A percentile compares a stretch with the other conserved stretches of the same genome.
Conservation (phyloP, 2,797 vertebrate species). For the Mastacembelus armatus region DNA sequence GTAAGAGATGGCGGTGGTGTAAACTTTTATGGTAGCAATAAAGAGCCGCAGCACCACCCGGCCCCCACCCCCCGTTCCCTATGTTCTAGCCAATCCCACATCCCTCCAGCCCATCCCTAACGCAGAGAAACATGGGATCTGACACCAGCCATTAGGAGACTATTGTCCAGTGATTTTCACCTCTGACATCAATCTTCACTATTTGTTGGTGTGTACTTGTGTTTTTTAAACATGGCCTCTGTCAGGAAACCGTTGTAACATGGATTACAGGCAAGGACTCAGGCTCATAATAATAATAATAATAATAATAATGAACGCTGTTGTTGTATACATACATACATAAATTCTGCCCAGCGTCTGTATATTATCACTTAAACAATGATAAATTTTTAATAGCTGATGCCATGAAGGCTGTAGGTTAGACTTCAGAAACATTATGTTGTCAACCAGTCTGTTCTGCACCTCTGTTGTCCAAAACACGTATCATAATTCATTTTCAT, state of each 20-base stretch:
- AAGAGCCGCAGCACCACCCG: slow-evolving; percentile 46
- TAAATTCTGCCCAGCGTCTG: too few relatives aligned
- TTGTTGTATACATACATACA: too few relatives aligned
- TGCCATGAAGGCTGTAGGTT: too few relatives aligned
- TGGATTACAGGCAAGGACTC: slow-evolving; percentile 3
- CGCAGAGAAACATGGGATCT: slow-evolving; percentile 40
- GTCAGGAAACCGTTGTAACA: slow-evolving; percentile 11
- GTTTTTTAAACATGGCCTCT: slow-evolving; percentile 20
- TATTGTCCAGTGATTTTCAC: slow-evolving; percentile 34
- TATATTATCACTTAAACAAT: too few relatives aligned
- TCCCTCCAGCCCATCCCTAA: slow-evolving; percentile 11
- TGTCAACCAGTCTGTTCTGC: too few relatives aligned
- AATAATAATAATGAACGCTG: too few relatives aligned
- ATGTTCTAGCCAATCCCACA: slow-evolving; percentile 7
- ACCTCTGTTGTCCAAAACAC: too few relatives aligned
- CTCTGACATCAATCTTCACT: slow-evolving; percentile 41
- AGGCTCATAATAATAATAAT: background rate
- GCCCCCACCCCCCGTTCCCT: background rate
- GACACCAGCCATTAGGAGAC: slow-evolving; percentile 51
- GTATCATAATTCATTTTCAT: too few relatives aligned
- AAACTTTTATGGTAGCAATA: slow-evolving; percentile 74
- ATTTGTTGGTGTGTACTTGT: slow-evolving; percentile 11
- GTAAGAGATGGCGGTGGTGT: slow-evolving; percentile 57
- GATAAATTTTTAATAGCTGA: too few relatives aligned
- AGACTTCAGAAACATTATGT: too few relatives aligned